phyloP scores from a whole-genome alignment of 2,888 invertebrate species.

The Nephrocerus scutellatus region DNA sequence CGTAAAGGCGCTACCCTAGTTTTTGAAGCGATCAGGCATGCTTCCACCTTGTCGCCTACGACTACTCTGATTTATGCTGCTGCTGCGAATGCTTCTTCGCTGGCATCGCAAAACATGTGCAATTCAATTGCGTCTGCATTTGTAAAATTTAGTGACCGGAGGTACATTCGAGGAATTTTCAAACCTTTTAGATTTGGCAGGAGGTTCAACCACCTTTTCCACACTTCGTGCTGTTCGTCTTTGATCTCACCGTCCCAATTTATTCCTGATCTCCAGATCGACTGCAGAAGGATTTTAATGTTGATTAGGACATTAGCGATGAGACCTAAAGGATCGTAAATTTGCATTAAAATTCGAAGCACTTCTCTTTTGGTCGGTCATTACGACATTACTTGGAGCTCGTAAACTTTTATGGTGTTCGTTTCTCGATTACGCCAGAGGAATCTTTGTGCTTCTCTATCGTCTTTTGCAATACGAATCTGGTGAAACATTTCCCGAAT shows the following conservation, averaged over 20 bases:
- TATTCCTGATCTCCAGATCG: constrained; percentile 1
- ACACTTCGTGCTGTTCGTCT: not conserved
- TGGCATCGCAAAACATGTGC: constrained; percentile 19
- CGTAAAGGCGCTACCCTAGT: constrained; percentile 21
- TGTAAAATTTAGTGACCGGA: not conserved
- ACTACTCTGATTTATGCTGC: constrained; percentile 19
- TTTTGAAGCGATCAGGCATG: constrained; percentile 16
- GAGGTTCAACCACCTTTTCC: not conserved
- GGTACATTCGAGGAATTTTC: constrained; percentile 1
- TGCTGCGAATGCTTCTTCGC: constrained; percentile 20
- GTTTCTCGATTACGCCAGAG: not conserved
- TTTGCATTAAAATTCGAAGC: constrained; percentile 2
- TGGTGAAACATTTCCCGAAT: not conserved
- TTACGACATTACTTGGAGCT: constrained; percentile 25
- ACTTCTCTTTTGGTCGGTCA: constrained; percentile 9
- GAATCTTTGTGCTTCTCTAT: not conserved
- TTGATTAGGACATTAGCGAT: constrained; percentile 4
- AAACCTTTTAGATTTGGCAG: not conserved
- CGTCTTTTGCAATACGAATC: not conserved
- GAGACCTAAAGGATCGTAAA: constrained; percentile 10
- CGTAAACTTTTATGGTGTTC: constrained; percentile 18
- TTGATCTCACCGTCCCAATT: constrained; percentile 3
- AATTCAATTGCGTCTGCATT: constrained; percentile 1
- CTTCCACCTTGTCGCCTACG: constrained; percentile 6
- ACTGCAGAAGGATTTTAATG: constrained; percentile 3